These are phyloP conservation scores for Microctenopoma steveboyesi DNA, from an alignment of 2,797 vertebrate genomes.

Conservation along the genomic window DNA sequence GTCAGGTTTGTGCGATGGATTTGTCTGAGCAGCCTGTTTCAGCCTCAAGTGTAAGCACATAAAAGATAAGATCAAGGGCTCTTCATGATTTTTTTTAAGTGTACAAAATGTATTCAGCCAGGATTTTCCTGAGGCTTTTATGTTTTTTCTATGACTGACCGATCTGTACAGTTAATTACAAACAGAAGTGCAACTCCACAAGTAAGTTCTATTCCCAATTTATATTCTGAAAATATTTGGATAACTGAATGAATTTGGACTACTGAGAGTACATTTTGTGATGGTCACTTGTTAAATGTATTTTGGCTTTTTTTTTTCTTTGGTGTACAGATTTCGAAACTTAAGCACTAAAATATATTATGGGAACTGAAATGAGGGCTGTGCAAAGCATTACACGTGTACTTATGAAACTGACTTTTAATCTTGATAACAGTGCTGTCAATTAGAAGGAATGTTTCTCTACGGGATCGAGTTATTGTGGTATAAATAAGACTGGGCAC, in stretches of 20 bases:
- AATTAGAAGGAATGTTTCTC: constrained; percentile 48
- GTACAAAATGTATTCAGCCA: constrained; percentile 52
- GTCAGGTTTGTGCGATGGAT: constrained; percentile 52
- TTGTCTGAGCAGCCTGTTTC: constrained; percentile 51
- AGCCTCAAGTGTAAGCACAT: constrained; percentile 52
- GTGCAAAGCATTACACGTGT: constrained; percentile 48
- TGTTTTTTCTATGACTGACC: constrained; percentile 32
- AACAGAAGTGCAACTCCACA: constrained; percentile 42
- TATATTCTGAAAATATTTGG: constrained; percentile 38
- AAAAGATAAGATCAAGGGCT: constrained; percentile 51
- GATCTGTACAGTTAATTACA: constrained; percentile 54
- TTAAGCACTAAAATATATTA: constrained; percentile 17
- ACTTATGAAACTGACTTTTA: constrained; percentile 32
- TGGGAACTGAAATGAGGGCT: constrained; percentile 14
- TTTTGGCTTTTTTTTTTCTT: constrained; percentile 7
- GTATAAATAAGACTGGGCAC: constrained; percentile 64
- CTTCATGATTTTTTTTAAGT: constrained; percentile 31
- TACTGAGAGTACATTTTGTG: constrained; percentile 22
- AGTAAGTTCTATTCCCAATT: constrained; percentile 31
- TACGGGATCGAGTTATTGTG: constrained; percentile 45
- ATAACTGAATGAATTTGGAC: constrained; percentile 37
- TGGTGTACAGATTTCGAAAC: constrained; percentile 11
- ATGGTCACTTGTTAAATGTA: constrained; percentile 22
- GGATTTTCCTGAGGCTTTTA: constrained; percentile 56
- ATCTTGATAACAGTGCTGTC: constrained; percentile 58